Evolutionary conservation across 2,888 invertebrate species (phyloP).

Genomic region (Hydriomena furcata): DNA sequence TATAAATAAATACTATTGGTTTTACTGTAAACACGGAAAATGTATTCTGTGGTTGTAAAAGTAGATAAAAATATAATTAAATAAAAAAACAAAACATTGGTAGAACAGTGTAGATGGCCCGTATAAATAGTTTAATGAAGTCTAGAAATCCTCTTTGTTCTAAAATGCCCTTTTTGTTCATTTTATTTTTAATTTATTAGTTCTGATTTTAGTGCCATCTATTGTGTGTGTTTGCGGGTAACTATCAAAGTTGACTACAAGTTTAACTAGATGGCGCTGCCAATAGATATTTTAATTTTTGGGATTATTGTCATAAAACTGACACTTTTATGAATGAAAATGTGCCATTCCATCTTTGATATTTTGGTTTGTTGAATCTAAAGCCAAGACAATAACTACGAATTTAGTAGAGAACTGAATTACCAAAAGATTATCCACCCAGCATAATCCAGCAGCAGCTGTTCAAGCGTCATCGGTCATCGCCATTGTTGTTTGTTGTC

Average conservation of each 20-base stretch:
- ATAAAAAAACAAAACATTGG: too few relatives aligned
- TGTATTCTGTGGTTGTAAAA: too few relatives aligned
- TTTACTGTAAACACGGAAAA: too few relatives aligned
- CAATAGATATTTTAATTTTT: not conserved
- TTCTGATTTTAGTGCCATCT: not conserved
- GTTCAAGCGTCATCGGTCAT: slow-evolving; percentile 27
- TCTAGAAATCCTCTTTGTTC: too few relatives aligned
- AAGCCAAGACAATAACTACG: not conserved
- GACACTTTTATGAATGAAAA: slow-evolving; percentile 9
- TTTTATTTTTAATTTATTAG: too few relatives aligned
- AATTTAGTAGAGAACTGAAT: not conserved
- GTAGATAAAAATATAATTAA: too few relatives aligned
- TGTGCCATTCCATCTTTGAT: not conserved
- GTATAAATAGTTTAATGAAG: too few relatives aligned
- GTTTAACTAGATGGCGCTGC: slow-evolving; percentile 13
- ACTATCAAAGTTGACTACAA: not conserved
- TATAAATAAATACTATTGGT: too few relatives aligned
- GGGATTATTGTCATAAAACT: not conserved
- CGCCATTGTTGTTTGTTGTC: slow-evolving; percentile 57
- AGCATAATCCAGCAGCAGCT: slow-evolving; percentile 15
- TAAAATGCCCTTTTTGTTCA: too few relatives aligned
- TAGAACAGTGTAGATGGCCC: too few relatives aligned
- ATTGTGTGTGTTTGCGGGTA: too few relatives aligned
- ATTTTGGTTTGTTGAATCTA: not conserved
- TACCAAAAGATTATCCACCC: not conserved